Percentiles rank a stretch among this genome's conserved stretches.
phyloP scores from a whole-genome alignment of 2,888 invertebrate species.

The Eupithecia centaureata region DNA sequence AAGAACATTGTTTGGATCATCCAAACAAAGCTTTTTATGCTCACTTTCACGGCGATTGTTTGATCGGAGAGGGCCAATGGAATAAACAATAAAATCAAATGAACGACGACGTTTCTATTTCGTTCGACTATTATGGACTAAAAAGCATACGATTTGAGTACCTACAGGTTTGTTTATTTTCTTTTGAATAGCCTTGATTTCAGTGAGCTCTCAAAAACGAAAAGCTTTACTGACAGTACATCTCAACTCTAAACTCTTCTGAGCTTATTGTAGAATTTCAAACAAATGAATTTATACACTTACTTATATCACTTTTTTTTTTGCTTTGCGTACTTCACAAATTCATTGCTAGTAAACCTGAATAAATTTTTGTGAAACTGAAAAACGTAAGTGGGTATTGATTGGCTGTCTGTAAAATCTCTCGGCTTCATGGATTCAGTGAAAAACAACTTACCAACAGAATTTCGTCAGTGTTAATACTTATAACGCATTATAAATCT shows the following conservation, averaged over 20 bases:
- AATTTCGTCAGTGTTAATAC: too few species aligned
- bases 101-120: background rate
- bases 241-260: background rate
- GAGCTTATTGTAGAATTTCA: background rate
- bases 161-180: background rate
- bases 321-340: background rate
- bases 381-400: too few species aligned
- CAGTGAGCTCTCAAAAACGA: background rate
- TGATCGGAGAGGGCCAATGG: conserved; percentile 15
- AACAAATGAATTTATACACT: too few species aligned
- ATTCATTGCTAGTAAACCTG: too few species aligned
- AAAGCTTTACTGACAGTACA: conserved; percentile 1
- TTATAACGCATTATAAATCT: too few species aligned
- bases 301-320: too few species aligned
- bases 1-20: conserved; percentile 25
- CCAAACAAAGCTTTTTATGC: conserved; percentile 21
- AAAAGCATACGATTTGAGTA: background rate
- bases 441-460: too few species aligned
- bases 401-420: too few species aligned
- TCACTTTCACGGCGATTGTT: conserved; percentile 15
- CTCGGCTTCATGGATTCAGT: too few species aligned
- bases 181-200: background rate
- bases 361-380: too few species aligned
- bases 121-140: background rate
- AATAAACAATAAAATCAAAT: conserved; percentile 11